Percentiles rank a stretch among this genome's conserved stretches.
phyloP scores from a whole-genome alignment of 2,797 vertebrate genomes.

The Erithacus rubecula region DNA sequence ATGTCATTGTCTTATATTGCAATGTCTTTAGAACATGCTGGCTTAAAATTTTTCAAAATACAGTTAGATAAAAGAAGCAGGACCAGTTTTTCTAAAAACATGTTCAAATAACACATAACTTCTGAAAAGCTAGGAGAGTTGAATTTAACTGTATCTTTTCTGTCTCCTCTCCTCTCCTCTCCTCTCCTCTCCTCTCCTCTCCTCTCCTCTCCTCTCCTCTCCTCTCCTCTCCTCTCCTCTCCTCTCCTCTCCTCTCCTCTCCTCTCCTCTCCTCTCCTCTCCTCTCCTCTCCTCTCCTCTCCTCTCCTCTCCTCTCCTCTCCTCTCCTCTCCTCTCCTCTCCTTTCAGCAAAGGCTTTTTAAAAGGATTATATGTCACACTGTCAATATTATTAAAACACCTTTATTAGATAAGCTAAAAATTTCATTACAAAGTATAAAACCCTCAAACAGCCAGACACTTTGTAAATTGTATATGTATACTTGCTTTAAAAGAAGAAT shows the following conservation, averaged over 20 bases:
- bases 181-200: no score
- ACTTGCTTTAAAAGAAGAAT: background rate
- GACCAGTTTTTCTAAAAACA: background rate
- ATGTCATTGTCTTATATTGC: background rate
- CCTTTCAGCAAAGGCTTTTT: background rate
- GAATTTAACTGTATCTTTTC: background rate
- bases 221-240: no score
- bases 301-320: no score
- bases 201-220: no score
- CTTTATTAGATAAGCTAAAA: background rate
- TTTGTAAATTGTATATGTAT: background rate
- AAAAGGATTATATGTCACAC: background rate
- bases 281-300: no score
- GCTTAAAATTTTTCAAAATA: background rate
- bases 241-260: no score
- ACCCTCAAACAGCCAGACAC: background rate
- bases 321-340: no score
- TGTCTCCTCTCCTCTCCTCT: no score
- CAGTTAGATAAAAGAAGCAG: background rate
- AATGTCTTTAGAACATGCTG: background rate
- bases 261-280: no score
- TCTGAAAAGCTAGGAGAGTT: background rate
- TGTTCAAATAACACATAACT: background rate
- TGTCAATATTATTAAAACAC: background rate
- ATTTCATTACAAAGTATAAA: background rate